A percentile compares a stretch with the other conserved stretches of the same genome.
Conservation (phyloP, 2,888 invertebrate genomes). For the Calephelis perditalis region DNA sequence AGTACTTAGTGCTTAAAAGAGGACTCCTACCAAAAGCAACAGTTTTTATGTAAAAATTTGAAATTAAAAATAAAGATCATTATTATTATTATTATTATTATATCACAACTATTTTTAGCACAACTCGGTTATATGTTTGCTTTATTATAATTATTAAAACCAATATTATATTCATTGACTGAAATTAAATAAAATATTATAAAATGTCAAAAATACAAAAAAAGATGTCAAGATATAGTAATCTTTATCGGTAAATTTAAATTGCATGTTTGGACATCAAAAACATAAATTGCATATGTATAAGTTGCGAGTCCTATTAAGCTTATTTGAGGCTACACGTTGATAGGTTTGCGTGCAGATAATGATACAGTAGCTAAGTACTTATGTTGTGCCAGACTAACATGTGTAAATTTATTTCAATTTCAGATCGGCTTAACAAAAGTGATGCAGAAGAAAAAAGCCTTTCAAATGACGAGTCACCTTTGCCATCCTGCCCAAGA, state of each 20-base stretch:
- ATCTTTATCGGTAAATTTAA: constrained; percentile 2
- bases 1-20: too few species aligned
- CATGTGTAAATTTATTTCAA: constrained; percentile 5
- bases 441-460: constrained; percentile 71
- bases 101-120: too few species aligned
- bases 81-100: too few species aligned
- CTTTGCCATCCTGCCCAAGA: constrained; percentile 80
- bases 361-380: background rate
- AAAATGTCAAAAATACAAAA: too few species aligned
- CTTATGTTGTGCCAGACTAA: background rate
- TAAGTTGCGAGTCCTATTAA: constrained; percentile 23
- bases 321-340: background rate
- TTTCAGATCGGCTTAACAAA: constrained; percentile 65
- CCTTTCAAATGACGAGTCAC: constrained; percentile 68
- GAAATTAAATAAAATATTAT: too few species aligned
- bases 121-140: too few species aligned
- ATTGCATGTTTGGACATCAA: background rate
- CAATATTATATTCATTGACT: too few species aligned
- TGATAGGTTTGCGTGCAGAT: constrained; percentile 2
- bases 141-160: too few species aligned
- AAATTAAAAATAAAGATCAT: too few species aligned
- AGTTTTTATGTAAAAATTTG: too few species aligned
- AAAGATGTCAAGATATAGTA: background rate
- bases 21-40: too few species aligned
- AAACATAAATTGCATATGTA: background rate